Evolutionary conservation across 2,888 invertebrate genomes (phyloP), one percentile per base, ranked within the genome.

Genomic region (Formica aserva): DNA sequence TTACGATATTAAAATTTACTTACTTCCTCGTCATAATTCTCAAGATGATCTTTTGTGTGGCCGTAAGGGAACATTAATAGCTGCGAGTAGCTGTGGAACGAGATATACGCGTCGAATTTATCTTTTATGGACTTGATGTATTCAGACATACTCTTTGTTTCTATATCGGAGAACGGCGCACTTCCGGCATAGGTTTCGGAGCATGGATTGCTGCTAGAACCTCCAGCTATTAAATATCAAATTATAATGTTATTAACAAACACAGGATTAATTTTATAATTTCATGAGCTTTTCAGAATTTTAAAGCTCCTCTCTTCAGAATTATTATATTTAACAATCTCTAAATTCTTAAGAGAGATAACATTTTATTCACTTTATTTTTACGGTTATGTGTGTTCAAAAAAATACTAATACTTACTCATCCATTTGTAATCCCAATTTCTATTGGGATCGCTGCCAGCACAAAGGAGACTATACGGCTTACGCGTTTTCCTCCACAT

Each of bases 41-140:
- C 96, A 22, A 96, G 92, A 84, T 96, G 96, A 5, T 95, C 94
- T 0, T 93, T 94, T 0, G 96, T 96, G 88, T 97, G 96, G 0
- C 97, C 97, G 93, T 97, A 97, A 0, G 97, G 97, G 78, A 97
- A 93, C 74, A 97, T 94, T 32, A 97, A 93, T 48, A 96, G 95
- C 91, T 98, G 97, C 0, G 97, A 96, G 90, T 96, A 97, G 0
- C 97, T 97, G 93, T 98, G 98, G 92, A 98, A 96, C 0, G 97
- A 96, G 1, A 98, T 93, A 92, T 97, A 98, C 55, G 96, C 94
- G 52, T 96, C 95, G 26, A 97, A 95, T 69, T 95, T 94, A 22
- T 95, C 94, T 18, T 95, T 94, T 78, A 97, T 90, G 0, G 95
- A 93, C 0, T 89, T 90, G 26, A 97, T 95, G 91, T 95, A 97